Evolutionary conservation across 1,140 invertebrate species (phyloP).

Genomic region (Aradophagus sp.): DNA sequence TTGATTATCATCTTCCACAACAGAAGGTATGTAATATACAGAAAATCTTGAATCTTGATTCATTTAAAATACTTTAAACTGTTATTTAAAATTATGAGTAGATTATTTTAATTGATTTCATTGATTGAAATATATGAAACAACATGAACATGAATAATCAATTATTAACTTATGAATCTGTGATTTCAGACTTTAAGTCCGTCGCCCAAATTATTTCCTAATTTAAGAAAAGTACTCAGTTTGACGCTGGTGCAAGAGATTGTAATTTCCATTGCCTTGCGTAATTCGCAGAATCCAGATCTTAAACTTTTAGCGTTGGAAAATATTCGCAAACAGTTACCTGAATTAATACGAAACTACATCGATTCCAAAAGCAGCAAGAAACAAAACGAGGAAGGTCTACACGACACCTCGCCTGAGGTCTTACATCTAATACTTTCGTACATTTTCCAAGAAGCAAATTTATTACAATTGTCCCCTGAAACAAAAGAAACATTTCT

Average conservation of each 20-base stretch:
- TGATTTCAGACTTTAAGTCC: constrained; percentile 83
- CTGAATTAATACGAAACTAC: constrained; percentile 89
- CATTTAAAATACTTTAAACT: too few species aligned
- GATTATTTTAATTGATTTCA: too few species aligned
- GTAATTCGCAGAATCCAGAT: constrained; percentile 86
- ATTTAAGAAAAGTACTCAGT: constrained; percentile 88
- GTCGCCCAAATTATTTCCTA: constrained; percentile 84
- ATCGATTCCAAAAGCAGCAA: constrained; percentile 83
- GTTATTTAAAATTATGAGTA: too few species aligned
- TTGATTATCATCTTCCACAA: constrained; percentile 81
- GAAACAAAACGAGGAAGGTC: constrained; percentile 82
- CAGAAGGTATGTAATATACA: constrained; percentile 75
- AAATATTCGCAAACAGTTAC: constrained; percentile 87
- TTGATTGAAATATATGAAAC: too few species aligned
- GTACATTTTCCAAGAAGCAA: constrained; percentile 76
- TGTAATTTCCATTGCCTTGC: constrained; percentile 88
- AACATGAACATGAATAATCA: too few species aligned
- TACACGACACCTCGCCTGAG: constrained; percentile 91
- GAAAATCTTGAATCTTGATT: too few species aligned
- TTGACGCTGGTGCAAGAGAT: constrained; percentile 92
- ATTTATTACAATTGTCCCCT: constrained; percentile 77
- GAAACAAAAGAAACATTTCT: constrained; percentile 88
- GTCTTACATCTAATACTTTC: constrained; percentile 88
- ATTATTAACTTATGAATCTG: too few species aligned
- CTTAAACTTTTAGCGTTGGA: constrained; percentile 82